Percentiles rank a stretch among this genome's conserved stretches.
Conservation (phyloP, 2,888 invertebrate species). For the Caradrina clavipalpis region DNA sequence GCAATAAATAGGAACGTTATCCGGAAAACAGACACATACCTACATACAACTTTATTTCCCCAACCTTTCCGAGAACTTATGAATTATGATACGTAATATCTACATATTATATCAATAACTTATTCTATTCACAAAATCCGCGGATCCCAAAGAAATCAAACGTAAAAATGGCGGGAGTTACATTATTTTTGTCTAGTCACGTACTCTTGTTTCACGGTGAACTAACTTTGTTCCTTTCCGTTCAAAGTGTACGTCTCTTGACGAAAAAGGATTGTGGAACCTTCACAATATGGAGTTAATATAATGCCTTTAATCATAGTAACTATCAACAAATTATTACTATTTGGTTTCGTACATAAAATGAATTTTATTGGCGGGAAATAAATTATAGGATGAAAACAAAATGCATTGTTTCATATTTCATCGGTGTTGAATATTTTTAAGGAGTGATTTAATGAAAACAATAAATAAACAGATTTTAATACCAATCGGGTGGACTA, state of each 20-base stretch:
- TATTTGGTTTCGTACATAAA: conserved; percentile 4
- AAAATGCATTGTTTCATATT: conserved; percentile 1
- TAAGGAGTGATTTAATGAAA: conserved; percentile 3
- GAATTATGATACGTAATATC: conserved; percentile 30
- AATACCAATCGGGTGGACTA: neutral
- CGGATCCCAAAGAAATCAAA: conserved; percentile 51
- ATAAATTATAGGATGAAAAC: conserved; percentile 10
- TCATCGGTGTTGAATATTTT: neutral
- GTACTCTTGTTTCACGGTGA: conserved; percentile 64
- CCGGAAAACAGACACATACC: neutral
- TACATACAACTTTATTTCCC: neutral
- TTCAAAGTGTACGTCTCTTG: conserved; percentile 57
- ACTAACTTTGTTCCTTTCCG: conserved; percentile 65
- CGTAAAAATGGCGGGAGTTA: conserved; percentile 62
- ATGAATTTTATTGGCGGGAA: neutral
- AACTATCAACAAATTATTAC: conserved; percentile 16
- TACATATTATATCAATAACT: conserved; percentile 24
- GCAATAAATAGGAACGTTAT: neutral
- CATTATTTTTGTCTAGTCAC: conserved; percentile 71
- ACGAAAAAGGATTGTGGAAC: conserved; percentile 61
- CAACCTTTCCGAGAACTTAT: conserved; percentile 24
- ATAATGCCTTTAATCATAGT: conserved; percentile 62
- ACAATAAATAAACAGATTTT: neutral
- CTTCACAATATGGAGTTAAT: conserved; percentile 56
- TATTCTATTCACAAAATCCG: conserved; percentile 55